Evolutionary conservation across 2,113 vertebrate genomes (phyloP).

Genomic region (Clinocottus analis): DNA sequence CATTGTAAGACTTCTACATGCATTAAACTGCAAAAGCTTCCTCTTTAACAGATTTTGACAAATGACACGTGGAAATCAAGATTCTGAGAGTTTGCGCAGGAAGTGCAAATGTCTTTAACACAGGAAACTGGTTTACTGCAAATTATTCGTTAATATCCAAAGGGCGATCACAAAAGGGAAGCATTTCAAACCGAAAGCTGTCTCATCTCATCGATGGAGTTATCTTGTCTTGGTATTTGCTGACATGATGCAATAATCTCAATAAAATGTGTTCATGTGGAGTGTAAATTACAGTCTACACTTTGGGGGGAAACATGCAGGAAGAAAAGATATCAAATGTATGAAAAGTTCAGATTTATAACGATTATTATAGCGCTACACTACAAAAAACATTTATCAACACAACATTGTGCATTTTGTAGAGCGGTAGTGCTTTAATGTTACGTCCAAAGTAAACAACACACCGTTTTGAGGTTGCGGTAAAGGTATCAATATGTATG

Average conservation of each 20-base stretch:
- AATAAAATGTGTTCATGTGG: neutral
- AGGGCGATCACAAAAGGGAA: conserved; percentile 31
- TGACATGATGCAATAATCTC: neutral
- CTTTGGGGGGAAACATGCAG: no score
- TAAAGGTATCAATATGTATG: neutral
- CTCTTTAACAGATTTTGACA: neutral
- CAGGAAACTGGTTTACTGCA: conserved; percentile 29
- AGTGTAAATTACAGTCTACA: neutral
- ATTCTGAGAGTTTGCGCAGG: no score
- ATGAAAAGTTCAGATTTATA: no score
- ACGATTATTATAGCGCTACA: no score
- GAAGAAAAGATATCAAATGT: no score
- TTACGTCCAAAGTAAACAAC: neutral
- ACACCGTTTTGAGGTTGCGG: neutral
- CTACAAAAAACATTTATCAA: no score
- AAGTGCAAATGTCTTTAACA: conserved; percentile 2
- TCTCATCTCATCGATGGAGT: neutral
- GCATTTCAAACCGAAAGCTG: conserved; percentile 43
- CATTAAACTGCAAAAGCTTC: neutral
- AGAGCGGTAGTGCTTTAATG: neutral
- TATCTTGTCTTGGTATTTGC: neutral
- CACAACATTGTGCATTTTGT: no score
- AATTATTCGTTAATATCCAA: conserved; percentile 46
- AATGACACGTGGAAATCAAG: neutral
- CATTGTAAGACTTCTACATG: neutral